phyloP scores from a whole-genome alignment of 1,140 invertebrate genomes.

The Atta texana region DNA sequence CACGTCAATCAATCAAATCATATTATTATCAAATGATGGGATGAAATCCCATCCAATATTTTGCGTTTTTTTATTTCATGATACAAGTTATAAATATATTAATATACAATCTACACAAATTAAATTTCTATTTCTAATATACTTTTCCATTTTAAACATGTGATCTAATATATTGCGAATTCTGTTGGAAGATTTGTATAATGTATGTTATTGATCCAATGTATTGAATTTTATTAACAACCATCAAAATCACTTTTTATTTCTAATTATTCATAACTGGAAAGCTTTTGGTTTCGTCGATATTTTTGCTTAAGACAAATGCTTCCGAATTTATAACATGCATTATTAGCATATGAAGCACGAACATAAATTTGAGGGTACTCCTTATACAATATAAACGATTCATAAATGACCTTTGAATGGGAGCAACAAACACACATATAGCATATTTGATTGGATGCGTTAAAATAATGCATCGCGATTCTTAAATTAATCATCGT shows the following conservation, averaged over 20 bases:
- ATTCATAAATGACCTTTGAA: not conserved
- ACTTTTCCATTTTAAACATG: not conserved
- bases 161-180: not conserved
- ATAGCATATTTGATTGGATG: not conserved
- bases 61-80: not conserved
- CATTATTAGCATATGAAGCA: not conserved
- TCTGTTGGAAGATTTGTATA: not conserved
- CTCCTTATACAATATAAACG: not conserved
- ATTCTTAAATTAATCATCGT: conserved; percentile 51
- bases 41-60: not conserved
- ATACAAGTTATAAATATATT: not conserved
- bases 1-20: not conserved
- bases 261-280: conserved; percentile 2
- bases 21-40: not conserved
- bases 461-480: conserved; percentile 50
- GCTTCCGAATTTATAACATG: not conserved
- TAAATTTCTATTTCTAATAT: not conserved
- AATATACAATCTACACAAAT: not conserved
- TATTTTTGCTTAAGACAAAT: not conserved
- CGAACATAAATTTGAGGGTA: not conserved
- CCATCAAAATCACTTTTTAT: not conserved
- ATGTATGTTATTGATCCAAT: not conserved
- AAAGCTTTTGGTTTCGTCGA: not conserved
- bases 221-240: not conserved
- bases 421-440: conserved; percentile 3